Evolutionary conservation across 1,140 invertebrate species (phyloP), one percentile per base, ranked within the genome.

Genomic region (Drosophila nikananu): DNA sequence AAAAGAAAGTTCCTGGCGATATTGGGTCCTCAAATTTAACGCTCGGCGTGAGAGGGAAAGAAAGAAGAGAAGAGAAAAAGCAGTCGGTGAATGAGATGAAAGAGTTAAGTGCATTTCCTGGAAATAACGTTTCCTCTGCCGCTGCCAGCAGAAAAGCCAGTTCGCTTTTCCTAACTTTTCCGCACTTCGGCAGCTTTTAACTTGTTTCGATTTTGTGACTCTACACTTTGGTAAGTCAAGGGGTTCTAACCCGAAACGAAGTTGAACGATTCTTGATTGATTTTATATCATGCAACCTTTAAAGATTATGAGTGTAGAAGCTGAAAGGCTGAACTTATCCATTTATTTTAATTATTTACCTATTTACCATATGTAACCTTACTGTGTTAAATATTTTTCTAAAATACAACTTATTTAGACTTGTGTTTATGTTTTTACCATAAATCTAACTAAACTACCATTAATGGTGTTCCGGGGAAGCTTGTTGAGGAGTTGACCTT

Each of bases 31-130:
- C 55, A 57, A 77, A 77, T 32, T 61, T 73, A 41, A 57, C 52
- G 41, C 70, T 63, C 19, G 39, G 39, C 25, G 15, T 12, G 32
- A 23, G 30, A 30, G 66, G 39, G 17, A 72, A 32, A 9, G 37
- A 49, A 32, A 39, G 39, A 63, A 39, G 55, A 37, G 37, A 37
- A 25, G 39, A 51, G 49, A 46, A 55, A 55, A 55, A 37, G 32
- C 52, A 17, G 52, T 23, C 21, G 52, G 57, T 51, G 44, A 54
- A 48, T 58, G 74, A 77, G 68, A 46, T 84, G 52, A 48, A 55
- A 65, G 74, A 77, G 68, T 49, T 90, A 52, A 68, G 86, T 67
- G 86, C 75, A 91, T 86, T 90, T 90, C 86, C 86, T 77, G 86
- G 86, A 90, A 90, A 82, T 74, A 68, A 65, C 72, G 44, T 86